phyloP scores from a whole-genome alignment of 1,140 invertebrate species.

The Anoplolepis gracilipes region DNA sequence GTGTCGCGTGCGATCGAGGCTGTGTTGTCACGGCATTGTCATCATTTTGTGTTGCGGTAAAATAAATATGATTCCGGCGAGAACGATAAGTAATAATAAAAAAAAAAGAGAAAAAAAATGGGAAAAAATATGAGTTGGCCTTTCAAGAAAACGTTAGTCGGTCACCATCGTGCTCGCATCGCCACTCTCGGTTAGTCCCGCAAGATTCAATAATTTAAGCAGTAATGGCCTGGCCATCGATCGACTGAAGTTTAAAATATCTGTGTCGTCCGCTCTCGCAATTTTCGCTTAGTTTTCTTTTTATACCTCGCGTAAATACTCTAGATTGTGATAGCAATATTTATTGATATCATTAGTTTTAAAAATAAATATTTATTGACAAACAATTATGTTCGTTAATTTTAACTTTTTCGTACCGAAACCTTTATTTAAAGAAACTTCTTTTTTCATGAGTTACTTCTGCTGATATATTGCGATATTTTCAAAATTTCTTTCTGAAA shows the following conservation, averaged over 20 bases:
- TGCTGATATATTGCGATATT: not conserved
- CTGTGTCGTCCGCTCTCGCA: slow-evolving; percentile 1
- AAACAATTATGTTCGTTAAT: not conserved
- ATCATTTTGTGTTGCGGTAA: slow-evolving; percentile 7
- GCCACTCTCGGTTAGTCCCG: slow-evolving; percentile 21
- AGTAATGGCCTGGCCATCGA: slow-evolving; percentile 55
- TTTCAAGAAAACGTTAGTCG: not conserved
- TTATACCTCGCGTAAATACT: not conserved
- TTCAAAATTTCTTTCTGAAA: not conserved
- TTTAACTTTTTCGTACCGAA: not conserved
- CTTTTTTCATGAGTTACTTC: not conserved
- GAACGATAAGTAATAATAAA: not conserved
- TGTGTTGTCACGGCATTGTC: slow-evolving; percentile 31
- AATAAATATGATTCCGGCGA: slow-evolving; percentile 14
- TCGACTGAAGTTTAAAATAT: slow-evolving; percentile 53
- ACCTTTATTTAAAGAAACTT: not conserved
- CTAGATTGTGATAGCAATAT: not conserved
- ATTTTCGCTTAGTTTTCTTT: slow-evolving; percentile 1
- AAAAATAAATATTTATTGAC: slow-evolving; percentile 21
- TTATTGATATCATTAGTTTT: not conserved
- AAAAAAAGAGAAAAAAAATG: not conserved
- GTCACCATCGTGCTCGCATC: not conserved
- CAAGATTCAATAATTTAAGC: slow-evolving; percentile 59
- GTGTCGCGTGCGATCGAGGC: slow-evolving; percentile 15
- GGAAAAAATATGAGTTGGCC: not conserved